Evolutionary conservation across 2,888 invertebrate genomes (phyloP).

Genomic region (Acronicta psi): DNA sequence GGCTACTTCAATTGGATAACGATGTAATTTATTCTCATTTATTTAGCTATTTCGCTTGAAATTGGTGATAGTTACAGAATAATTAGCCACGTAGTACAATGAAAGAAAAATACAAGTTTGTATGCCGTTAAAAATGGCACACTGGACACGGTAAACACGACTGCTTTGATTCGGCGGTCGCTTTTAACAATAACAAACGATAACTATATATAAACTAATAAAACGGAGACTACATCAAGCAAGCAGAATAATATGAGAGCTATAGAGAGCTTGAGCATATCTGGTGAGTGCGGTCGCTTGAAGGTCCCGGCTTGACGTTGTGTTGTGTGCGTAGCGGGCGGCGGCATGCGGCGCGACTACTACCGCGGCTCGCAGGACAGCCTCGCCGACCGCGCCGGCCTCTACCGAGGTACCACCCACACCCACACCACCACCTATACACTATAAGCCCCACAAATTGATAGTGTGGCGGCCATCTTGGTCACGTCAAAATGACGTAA

Average conservation of each 20-base stretch:
- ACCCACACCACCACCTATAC: neutral
- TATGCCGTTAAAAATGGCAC: neutral
- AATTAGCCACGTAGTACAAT: too few species aligned
- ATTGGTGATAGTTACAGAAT: too few species aligned
- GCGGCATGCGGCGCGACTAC: constrained; percentile 95
- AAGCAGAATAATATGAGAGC: neutral
- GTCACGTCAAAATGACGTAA: too few species aligned
- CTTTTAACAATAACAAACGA: constrained; percentile 7
- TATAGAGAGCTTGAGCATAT: constrained; percentile 24
- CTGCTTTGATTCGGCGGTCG: neutral
- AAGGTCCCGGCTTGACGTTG: too few species aligned
- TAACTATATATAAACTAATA: neutral
- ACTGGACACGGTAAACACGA: neutral
- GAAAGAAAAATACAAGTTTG: too few species aligned
- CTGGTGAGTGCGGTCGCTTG: constrained; percentile 18
- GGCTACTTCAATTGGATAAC: too few species aligned
- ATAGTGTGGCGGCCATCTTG: too few species aligned
- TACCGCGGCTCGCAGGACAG: constrained; percentile 97
- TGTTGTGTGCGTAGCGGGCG: constrained; percentile 62
- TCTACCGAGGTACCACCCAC: constrained; percentile 91
- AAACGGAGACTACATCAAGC: constrained; percentile 5
- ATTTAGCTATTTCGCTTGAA: too few species aligned
- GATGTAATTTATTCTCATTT: too few species aligned
- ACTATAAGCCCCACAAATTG: too few species aligned
- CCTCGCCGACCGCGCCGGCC: constrained; percentile 92